These are phyloP conservation scores for Paracentrotus lividus DNA, from an alignment of 53 echinoderm and acorn worm genomes.

Conservation along the genomic window DNA sequence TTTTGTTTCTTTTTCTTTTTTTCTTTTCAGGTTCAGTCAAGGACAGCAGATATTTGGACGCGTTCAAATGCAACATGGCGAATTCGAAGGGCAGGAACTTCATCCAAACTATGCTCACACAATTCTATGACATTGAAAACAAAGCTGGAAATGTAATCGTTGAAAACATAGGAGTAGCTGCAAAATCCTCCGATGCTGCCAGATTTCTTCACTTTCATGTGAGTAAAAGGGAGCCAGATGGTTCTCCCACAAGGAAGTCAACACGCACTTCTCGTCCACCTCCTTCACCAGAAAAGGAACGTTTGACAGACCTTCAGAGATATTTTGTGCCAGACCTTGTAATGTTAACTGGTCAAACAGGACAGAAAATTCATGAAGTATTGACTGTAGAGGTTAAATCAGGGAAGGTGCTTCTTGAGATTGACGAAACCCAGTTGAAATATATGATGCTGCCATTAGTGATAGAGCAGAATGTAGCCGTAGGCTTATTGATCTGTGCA, in stretches of 20 bases:
- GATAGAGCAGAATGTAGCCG: constrained; percentile 48
- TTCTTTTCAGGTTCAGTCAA: constrained; percentile 63
- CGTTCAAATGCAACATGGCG: constrained; percentile 56
- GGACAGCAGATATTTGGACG: constrained; percentile 48
- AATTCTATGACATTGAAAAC: constrained; percentile 24
- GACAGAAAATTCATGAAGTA: constrained; percentile 47
- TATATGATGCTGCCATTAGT: constrained; percentile 57
- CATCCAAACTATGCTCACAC: constrained; percentile 38
- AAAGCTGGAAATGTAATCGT: constrained; percentile 34
- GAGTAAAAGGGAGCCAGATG: constrained; percentile 20
- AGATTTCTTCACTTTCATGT: constrained; percentile 48
- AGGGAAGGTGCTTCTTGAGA: constrained; percentile 46
- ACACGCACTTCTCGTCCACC: constrained; percentile 30
- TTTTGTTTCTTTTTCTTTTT: constrained; percentile 50
- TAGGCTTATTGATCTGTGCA: constrained; percentile 63
- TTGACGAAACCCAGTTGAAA: constrained; percentile 57
- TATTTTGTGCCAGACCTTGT: constrained; percentile 57
- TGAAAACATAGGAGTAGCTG: constrained; percentile 50
- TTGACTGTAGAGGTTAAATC: constrained; percentile 44
- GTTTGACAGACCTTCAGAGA: constrained; percentile 5
- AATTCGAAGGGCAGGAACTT: constrained; percentile 58
- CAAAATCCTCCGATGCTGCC: constrained; percentile 47
- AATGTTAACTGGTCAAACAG: constrained; percentile 57
- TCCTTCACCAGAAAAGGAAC: constrained; percentile 43
- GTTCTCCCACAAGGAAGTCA: constrained; percentile 47